Evolutionary conservation across 2,113 vertebrate genomes (phyloP).

Genomic region (Pongo abelii): DNA sequence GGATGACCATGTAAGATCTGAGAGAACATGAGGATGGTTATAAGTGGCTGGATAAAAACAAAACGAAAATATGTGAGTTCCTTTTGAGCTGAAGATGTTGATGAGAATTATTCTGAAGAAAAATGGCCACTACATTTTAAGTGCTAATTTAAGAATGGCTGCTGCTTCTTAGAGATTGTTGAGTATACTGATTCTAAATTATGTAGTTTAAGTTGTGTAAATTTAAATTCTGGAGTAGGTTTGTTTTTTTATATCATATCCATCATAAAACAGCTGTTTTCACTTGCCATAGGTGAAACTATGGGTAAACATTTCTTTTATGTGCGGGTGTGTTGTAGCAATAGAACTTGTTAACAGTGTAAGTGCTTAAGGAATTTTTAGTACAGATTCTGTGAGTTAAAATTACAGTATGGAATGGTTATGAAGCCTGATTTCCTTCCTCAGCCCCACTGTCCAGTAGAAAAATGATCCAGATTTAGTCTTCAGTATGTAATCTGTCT

Average conservation of each 20-base stretch:
- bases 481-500: neutral
- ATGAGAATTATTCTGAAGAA: neutral
- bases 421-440: neutral
- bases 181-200: neutral
- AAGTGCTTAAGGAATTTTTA: neutral
- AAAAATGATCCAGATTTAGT: neutral
- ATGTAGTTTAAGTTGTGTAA: neutral
- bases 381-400: neutral
- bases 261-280: neutral
- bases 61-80: neutral
- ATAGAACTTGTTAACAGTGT: neutral
- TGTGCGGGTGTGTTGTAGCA: neutral
- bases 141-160: constrained; percentile 3
- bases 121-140: constrained; percentile 1
- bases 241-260: neutral
- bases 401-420: neutral
- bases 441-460: neutral
- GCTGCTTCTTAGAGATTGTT: neutral
- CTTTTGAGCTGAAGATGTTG: neutral
- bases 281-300: neutral
- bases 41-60: neutral
- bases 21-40: neutral
- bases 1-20: neutral
- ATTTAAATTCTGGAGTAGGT: neutral
- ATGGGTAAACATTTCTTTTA: neutral